A percentile compares a stretch with the other conserved stretches of the same genome.
phyloP scores from a whole-genome alignment of 1,140 invertebrate species.

The Drosophila orena region DNA sequence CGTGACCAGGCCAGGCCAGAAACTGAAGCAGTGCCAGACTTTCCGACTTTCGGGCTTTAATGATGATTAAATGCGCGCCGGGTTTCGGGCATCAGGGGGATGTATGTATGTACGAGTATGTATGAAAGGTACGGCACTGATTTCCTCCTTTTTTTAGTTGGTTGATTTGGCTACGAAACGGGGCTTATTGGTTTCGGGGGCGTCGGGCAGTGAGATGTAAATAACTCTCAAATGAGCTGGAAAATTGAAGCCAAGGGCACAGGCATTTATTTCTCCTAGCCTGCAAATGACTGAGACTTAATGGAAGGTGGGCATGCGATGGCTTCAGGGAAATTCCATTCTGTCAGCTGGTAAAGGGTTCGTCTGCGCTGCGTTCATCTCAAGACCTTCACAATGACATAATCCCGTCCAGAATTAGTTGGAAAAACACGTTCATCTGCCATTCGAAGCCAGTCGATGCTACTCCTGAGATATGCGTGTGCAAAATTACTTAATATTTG shows the following conservation, averaged over 20 bases:
- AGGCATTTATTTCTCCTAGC: slow-evolving; percentile 34
- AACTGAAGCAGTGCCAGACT: slow-evolving; percentile 33
- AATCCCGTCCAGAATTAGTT: slow-evolving; percentile 44
- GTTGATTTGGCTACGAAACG: slow-evolving; percentile 62
- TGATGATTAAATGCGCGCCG: slow-evolving; percentile 76
- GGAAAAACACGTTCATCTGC: slow-evolving; percentile 19
- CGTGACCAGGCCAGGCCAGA: slow-evolving; percentile 40
- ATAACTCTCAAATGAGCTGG: slow-evolving; percentile 65
- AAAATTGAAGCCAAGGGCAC: slow-evolving; percentile 62
- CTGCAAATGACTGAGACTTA: slow-evolving; percentile 43
- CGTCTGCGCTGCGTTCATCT: not conserved
- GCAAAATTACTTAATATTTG: slow-evolving; percentile 56
- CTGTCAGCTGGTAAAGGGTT: slow-evolving; percentile 24
- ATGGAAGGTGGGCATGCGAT: slow-evolving; percentile 44
- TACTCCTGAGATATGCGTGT: slow-evolving; percentile 41
- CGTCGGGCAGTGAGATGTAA: slow-evolving; percentile 24
- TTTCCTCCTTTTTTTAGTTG: slow-evolving; percentile 42
- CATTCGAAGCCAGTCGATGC: slow-evolving; percentile 21
- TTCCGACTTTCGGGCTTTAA: slow-evolving; percentile 40
- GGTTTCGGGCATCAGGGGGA: slow-evolving; percentile 35
- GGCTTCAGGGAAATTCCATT: slow-evolving; percentile 30
- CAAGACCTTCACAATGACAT: slow-evolving; percentile 27
- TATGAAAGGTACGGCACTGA: slow-evolving; percentile 38
- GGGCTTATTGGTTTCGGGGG: slow-evolving; percentile 37
- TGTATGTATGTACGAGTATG: not conserved